Evolutionary conservation across 2,888 invertebrate genomes (phyloP), one percentile per base, ranked within the genome.

Genomic region (Plagodis dolabraria): DNA sequence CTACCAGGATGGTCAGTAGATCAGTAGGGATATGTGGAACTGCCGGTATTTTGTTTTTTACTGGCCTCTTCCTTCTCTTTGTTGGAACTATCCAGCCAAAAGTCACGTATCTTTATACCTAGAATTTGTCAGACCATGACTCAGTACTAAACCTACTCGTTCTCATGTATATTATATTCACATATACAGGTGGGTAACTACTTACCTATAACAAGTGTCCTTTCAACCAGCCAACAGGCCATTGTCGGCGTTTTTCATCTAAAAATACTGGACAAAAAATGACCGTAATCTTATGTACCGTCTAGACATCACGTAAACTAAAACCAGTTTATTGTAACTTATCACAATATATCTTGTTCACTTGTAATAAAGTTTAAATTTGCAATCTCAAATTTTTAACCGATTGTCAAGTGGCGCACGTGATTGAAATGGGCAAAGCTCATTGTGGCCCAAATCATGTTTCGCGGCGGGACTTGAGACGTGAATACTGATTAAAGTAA

Each of bases 181-280:
- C 10, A 40, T 7, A 10, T 10, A 40, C 10, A 40, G 10, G 36
- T 10, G 8, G 5, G 40, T 40, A 40, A 40, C 5, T 40, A 40
- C 40, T 8, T 36, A 40, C 40, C 40, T 40, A 40, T 40, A 10
- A 10, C 40, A n/a, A 7, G 43, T 52, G 61, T 63, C 67, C 65
- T 65, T 65, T 52, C 11, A 54, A 53, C 44, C 53, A 49, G 42
- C 48, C 11, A 54, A 53, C 44, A 50, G 51, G 42, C 48, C 49
- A 10, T 2, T 11, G 67, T 43, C 65, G 63, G 64, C 63, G 52
- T 62, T 60, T 61, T 64, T 60, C 57, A 68, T 68, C 65, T 60
- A 63, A 63, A 63, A 60, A 61, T 12, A 57, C 55, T 55, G 36
- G 60, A 56, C 66, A 68, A 60, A 64, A 68, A 66, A 62, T 59